Percentiles rank a stretch among this genome's conserved stretches.
These are phyloP conservation scores for Benitochromis conjunctus DNA, from an alignment of 2,113 vertebrate genomes.

Conservation along the genomic window DNA sequence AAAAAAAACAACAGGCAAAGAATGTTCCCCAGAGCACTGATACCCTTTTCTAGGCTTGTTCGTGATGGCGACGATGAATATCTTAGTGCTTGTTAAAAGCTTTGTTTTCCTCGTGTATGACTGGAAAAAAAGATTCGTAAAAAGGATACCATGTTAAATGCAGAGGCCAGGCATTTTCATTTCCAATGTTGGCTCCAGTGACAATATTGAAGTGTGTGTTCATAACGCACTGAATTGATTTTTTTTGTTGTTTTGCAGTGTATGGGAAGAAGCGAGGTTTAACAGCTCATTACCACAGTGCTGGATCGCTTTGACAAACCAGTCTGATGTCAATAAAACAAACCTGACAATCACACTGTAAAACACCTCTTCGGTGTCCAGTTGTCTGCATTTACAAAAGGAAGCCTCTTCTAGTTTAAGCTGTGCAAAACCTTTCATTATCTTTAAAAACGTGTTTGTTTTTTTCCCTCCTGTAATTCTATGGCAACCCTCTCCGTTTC, in stretches of 20 bases:
- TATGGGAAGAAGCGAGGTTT: slow-evolving; percentile 39
- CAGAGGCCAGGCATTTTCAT: slow-evolving; percentile 2
- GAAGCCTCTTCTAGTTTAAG: not conserved
- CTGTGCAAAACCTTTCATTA: slow-evolving; percentile 30
- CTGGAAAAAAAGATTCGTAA: not conserved
- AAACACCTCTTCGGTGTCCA: slow-evolving; percentile 26
- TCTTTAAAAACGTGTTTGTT: slow-evolving; percentile 15
- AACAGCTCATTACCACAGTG: slow-evolving; percentile 51
- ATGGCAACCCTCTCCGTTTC: slow-evolving; percentile 1
- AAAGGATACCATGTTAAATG: slow-evolving; percentile 7
- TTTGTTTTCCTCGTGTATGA: slow-evolving; percentile 47
- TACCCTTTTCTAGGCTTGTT: slow-evolving; percentile 57
- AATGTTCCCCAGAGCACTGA: slow-evolving; percentile 56
- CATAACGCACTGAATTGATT: slow-evolving; percentile 46
- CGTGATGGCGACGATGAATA: slow-evolving; percentile 63
- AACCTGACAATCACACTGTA: slow-evolving; percentile 22
- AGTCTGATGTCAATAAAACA: slow-evolving; percentile 54
- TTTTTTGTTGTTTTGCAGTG: not conserved
- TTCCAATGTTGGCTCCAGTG: not conserved
- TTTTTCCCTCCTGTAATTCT: not conserved
- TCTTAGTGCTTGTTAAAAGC: slow-evolving; percentile 66
- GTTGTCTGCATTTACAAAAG: slow-evolving; percentile 16
- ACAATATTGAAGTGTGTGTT: slow-evolving; percentile 4
- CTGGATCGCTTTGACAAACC: slow-evolving; percentile 32
- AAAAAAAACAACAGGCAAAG: slow-evolving; percentile 56